A percentile compares a stretch with the other conserved stretches of the same genome.
Conservation (phyloP, 2,797 vertebrate genomes). For the Molossus alvarezi region DNA sequence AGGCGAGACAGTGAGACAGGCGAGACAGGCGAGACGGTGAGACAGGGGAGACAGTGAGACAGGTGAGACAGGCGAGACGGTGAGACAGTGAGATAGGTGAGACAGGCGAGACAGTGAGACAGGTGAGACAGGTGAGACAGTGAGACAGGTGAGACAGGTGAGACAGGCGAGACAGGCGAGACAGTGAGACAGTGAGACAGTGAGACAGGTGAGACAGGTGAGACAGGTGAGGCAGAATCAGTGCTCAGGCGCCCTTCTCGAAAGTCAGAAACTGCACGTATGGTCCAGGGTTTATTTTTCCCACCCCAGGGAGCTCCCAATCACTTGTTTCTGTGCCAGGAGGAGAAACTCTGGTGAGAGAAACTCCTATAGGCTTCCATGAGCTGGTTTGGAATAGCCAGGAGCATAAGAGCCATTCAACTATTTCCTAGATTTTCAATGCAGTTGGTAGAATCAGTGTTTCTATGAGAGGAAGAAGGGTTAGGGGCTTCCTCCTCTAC, state of each 20-base stretch:
- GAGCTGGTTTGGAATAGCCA: background rate
- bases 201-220: too few species aligned
- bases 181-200: too few species aligned
- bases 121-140: too few species aligned
- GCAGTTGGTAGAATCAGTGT: background rate
- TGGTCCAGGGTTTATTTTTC: background rate
- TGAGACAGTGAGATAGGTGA: too few species aligned
- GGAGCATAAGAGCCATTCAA: background rate
- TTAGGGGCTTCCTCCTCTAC: background rate
- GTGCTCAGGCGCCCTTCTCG: too few species aligned
- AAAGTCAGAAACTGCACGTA: background rate
- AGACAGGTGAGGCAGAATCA: background rate
- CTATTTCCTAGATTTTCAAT: background rate
- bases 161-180: too few species aligned
- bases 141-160: too few species aligned
- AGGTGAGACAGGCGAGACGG: too few species aligned
- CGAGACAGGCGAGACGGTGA: too few species aligned
- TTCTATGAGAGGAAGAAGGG: background rate
- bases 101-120: too few species aligned
- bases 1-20: too few species aligned
- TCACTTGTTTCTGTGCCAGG: background rate
- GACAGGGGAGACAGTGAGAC: too few species aligned
- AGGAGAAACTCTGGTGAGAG: background rate
- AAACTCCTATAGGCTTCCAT: background rate
- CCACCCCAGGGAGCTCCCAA: background rate